A percentile compares a stretch with the other conserved stretches of the same genome.
phyloP scores from a whole-genome alignment of 2,797 vertebrate species.

The Brachyalestes nurse region DNA sequence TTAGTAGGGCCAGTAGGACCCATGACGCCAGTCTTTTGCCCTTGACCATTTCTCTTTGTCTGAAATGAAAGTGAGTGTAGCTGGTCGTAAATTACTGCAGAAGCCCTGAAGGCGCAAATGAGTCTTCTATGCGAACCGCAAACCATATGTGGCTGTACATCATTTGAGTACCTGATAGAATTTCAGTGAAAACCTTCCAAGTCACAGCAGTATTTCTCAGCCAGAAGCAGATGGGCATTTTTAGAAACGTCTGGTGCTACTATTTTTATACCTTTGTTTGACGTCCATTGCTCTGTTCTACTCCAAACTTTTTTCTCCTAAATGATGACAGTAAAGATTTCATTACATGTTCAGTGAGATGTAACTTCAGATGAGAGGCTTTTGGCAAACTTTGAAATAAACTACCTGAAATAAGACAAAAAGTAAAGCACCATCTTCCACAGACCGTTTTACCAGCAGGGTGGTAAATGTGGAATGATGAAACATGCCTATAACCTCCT shows the following conservation, averaged over 20 bases:
- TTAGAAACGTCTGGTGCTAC: slow-evolving; percentile 10
- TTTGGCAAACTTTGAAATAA: slow-evolving; percentile 6
- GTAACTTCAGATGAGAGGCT: slow-evolving; percentile 17
- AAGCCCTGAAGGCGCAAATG: background rate
- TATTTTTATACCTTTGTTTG: slow-evolving; percentile 34
- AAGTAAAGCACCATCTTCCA: background rate
- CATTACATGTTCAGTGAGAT: slow-evolving; percentile 14
- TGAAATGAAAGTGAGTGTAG: background rate
- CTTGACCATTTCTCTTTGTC: background rate
- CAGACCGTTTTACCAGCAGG: background rate
- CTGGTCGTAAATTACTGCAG: background rate
- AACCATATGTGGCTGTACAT: background rate
- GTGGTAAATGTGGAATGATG: slow-evolving; percentile 3
- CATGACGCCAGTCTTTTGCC: background rate
- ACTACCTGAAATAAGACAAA: background rate
- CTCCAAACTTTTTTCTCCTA: slow-evolving; percentile 32
- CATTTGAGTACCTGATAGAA: background rate
- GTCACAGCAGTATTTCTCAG: slow-evolving; percentile 7
- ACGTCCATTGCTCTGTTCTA: slow-evolving; percentile 32
- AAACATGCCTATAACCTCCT: background rate
- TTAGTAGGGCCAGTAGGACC: background rate
- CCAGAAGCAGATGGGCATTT: slow-evolving; percentile 15
- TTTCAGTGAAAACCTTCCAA: slow-evolving; percentile 8
- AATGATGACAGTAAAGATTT: slow-evolving; percentile 36
- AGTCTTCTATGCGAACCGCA: background rate